Evolutionary conservation across 2,797 vertebrate genomes (phyloP).

Genomic region (Gouania willdenowi): DNA sequence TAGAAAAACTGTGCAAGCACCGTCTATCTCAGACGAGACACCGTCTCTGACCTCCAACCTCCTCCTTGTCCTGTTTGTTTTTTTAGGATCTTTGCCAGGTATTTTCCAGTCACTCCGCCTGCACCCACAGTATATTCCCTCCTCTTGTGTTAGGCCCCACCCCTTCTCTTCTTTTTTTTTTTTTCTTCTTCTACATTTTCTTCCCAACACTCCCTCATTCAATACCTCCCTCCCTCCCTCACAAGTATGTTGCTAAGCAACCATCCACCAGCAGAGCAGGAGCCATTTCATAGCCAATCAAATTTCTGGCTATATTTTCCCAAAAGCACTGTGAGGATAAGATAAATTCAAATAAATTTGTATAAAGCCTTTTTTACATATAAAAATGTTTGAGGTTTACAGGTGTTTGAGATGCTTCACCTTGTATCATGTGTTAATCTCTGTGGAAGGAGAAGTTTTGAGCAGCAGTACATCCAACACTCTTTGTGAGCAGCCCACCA

Average conservation of each 20-base stretch:
- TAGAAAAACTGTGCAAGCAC: conserved; percentile 10
- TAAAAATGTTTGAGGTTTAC: not conserved
- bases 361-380: not conserved
- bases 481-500: conserved; percentile 34
- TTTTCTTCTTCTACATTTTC: not conserved
- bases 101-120: conserved; percentile 70
- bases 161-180: not conserved
- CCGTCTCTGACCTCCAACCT: conserved; percentile 14
- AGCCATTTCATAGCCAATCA: conserved; percentile 63
- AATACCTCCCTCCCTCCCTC: conserved; percentile 39
- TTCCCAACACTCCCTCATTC: conserved; percentile 14
- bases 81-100: conserved; percentile 73
- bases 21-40: conserved; percentile 23
- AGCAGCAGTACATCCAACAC: not conserved
- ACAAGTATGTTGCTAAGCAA: conserved; percentile 69
- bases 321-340: conserved; percentile 35
- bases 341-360: not conserved
- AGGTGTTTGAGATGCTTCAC: not conserved
- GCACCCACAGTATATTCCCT: conserved; percentile 49
- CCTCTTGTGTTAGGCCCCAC: conserved; percentile 28
- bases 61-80: conserved; percentile 63
- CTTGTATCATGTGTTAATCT: not conserved
- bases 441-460: not conserved
- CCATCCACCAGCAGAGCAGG: conserved; percentile 47
- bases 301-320: conserved; percentile 50